These are phyloP conservation scores for Phortica okadai DNA, from an alignment of 2,888 invertebrate species.

Conservation along the genomic window DNA sequence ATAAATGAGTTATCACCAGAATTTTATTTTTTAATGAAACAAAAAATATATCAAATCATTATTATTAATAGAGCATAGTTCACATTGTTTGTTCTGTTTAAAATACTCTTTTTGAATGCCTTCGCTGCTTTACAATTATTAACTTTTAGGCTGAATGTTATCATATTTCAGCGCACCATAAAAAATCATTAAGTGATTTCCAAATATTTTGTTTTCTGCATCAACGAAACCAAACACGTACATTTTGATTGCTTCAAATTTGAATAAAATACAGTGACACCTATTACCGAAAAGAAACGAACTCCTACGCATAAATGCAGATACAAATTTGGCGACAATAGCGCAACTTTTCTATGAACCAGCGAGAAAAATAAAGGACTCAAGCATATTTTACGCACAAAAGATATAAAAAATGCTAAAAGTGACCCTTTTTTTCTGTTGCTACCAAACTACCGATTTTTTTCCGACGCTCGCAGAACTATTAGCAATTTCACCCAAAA, in stretches of 20 bases:
- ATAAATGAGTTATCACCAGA: too few relatives aligned
- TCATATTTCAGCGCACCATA: not conserved
- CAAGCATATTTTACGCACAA: constrained; percentile 30
- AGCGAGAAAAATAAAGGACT: constrained; percentile 8
- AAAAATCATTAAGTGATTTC: not conserved
- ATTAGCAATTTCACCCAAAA: constrained; percentile 56
- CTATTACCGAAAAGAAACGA: constrained; percentile 33
- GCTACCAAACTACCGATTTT: not conserved
- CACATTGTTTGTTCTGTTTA: too few relatives aligned
- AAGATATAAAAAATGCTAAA: constrained; percentile 53
- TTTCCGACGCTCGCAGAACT: constrained; percentile 27
- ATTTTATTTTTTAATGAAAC: too few relatives aligned
- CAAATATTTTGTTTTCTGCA: not conserved
- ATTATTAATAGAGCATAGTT: too few relatives aligned
- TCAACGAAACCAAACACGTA: constrained; percentile 47
- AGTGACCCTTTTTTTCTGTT: not conserved
- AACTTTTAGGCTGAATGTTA: too few relatives aligned
- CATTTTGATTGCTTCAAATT: constrained; percentile 65
- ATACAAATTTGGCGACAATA: constrained; percentile 17
- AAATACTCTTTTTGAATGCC: too few relatives aligned
- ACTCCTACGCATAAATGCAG: not conserved
- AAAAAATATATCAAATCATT: too few relatives aligned
- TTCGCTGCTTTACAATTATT: too few relatives aligned
- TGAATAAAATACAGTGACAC: constrained; percentile 69
- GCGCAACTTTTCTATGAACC: constrained; percentile 6